Percentiles rank a stretch among this genome's conserved stretches.
phyloP scores from a whole-genome alignment of 2,888 invertebrate genomes.

The Campaea margaritaria region DNA sequence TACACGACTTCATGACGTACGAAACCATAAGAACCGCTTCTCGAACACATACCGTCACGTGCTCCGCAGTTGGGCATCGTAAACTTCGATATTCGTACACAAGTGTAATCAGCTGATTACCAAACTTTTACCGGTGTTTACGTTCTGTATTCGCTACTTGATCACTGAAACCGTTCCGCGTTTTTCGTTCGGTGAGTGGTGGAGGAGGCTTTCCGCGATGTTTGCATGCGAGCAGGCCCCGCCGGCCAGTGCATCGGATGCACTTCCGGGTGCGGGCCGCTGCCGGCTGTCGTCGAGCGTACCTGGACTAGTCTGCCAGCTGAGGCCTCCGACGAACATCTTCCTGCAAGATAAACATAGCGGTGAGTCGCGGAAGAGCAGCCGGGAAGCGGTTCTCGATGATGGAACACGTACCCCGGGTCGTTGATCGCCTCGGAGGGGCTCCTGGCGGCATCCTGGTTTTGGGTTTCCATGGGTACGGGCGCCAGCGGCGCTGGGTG shows the following conservation, averaged over 20 bases:
- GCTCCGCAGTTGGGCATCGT: slow-evolving; percentile 55
- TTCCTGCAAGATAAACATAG: slow-evolving; percentile 94
- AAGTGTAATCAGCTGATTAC: slow-evolving; percentile 80
- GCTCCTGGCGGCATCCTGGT: slow-evolving; percentile 92
- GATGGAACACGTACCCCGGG: slow-evolving; percentile 90
- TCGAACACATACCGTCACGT: slow-evolving; percentile 52
- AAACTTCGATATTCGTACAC: slow-evolving; percentile 62
- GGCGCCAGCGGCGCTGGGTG: slow-evolving; percentile 74
- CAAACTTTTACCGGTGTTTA: slow-evolving; percentile 81
- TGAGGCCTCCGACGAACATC: slow-evolving; percentile 99
- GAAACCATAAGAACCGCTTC: slow-evolving; percentile 51
- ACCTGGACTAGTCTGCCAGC: slow-evolving; percentile 99
- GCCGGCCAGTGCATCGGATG: slow-evolving; percentile 68
- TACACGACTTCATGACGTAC: slow-evolving; percentile 54
- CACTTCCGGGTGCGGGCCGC: slow-evolving; percentile 68
- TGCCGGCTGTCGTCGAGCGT: slow-evolving; percentile 76
- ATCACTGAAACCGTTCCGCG: slow-evolving; percentile 67
- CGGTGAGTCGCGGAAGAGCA: slow-evolving; percentile 64
- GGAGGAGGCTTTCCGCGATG: slow-evolving; percentile 54
- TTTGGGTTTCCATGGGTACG: slow-evolving; percentile 89
- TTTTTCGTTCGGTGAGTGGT: slow-evolving; percentile 54
- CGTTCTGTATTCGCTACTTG: slow-evolving; percentile 59
- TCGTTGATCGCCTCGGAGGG: slow-evolving; percentile 97
- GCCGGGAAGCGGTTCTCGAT: slow-evolving; percentile 43
- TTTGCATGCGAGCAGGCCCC: slow-evolving; percentile 59